Conservation (phyloP, 23 tunicate genomes). For the Trididemnum nubilum region DNA sequence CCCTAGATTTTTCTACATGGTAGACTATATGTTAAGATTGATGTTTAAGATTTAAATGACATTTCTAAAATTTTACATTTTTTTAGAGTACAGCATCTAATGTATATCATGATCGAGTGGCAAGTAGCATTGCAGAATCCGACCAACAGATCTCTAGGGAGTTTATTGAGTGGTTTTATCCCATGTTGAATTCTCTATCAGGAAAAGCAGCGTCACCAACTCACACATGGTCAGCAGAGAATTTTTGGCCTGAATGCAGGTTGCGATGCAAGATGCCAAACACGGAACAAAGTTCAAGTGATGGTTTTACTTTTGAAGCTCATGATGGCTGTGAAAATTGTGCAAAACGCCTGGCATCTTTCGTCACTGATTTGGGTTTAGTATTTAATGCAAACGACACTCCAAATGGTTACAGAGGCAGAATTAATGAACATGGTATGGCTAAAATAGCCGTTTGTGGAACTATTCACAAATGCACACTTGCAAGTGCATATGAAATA, state of each 20-base stretch:
- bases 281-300: background rate
- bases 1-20: no score
- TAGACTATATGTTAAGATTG: no score
- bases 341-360: conserved; percentile 16
- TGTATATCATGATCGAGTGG: conserved; percentile 2
- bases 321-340: background rate
- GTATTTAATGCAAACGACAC: conserved; percentile 59
- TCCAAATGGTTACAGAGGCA: conserved; percentile 52
- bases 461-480: conserved; percentile 22
- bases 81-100: conserved; percentile 4
- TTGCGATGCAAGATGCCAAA: background rate
- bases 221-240: background rate
- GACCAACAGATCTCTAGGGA: conserved; percentile 44
- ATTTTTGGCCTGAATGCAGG: conserved; percentile 27
- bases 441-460: conserved; percentile 72
- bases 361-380: conserved; percentile 24
- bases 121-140: background rate
- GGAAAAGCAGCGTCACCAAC: background rate
- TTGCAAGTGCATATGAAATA: background rate
- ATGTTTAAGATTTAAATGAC: no score
- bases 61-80: no score
- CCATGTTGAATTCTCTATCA: conserved; percentile 42
- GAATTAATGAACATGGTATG: conserved; percentile 45
- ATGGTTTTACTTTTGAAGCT: background rate
- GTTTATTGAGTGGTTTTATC: conserved; percentile 67